phyloP scores from a whole-genome alignment of 92 coral and sea anemone genomes.

The Zoanthus gigantus region DNA sequence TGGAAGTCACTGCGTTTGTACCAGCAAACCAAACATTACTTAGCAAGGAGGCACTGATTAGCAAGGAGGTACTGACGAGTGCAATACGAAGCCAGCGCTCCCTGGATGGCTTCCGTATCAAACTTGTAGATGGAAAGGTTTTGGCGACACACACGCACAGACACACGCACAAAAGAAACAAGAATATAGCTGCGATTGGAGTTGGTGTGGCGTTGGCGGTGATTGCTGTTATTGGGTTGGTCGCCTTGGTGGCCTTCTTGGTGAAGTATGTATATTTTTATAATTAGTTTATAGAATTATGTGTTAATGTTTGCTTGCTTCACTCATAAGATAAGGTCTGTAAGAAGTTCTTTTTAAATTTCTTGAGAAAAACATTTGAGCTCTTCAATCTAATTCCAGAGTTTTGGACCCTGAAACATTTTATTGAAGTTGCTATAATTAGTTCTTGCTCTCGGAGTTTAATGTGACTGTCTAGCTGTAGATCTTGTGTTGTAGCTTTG shows the following conservation, averaged over 20 bases:
- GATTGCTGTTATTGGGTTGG: slow-evolving; percentile 12
- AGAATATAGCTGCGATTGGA: not conserved
- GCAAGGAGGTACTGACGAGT: slow-evolving; percentile 6
- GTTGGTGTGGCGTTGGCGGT: slow-evolving; percentile 5
- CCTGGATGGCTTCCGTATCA: slow-evolving; percentile 17
- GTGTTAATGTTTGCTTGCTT: too few species aligned
- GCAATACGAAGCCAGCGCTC: slow-evolving; percentile 20
- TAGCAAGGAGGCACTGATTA: not conserved
- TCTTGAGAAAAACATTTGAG: too few species aligned
- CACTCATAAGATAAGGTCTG: too few species aligned
- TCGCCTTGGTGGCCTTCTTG: slow-evolving; percentile 2
- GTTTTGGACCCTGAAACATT: too few species aligned
- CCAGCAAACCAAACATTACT: slow-evolving; percentile 1
- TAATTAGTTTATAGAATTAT: too few species aligned
- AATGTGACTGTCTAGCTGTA: too few species aligned
- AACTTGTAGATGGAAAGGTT: not conserved
- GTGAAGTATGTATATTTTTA: slow-evolving; percentile 1
- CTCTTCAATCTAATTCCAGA: too few species aligned
- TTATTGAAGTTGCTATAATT: too few species aligned
- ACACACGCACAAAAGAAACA: not conserved
- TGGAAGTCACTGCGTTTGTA: slow-evolving; percentile 12
- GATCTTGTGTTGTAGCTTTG: too few species aligned
- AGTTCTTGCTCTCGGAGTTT: too few species aligned
- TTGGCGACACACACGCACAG: not conserved
- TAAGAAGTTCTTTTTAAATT: too few species aligned